Evolutionary conservation across 2,113 vertebrate genomes (phyloP).

Genomic region (Dendrocopos noguchii): DNA sequence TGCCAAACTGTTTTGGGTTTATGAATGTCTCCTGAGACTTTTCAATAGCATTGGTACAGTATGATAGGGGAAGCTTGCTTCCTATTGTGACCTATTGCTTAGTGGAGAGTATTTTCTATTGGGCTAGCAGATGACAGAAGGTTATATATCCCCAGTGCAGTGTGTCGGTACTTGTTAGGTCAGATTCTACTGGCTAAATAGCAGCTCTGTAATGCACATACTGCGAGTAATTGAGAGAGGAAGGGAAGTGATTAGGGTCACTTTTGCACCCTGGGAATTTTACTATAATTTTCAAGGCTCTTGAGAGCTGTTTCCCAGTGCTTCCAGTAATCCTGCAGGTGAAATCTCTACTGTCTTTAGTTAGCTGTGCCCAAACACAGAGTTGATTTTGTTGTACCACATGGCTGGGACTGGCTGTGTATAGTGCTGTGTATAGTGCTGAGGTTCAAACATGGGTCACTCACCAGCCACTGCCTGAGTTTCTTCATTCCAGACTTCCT

Average conservation of each 20-base stretch:
- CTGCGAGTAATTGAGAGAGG: not conserved
- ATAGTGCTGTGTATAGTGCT: not conserved
- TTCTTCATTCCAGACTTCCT: not conserved
- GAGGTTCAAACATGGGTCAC: not conserved
- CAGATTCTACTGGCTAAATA: not conserved
- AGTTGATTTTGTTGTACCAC: not conserved
- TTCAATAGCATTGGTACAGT: rapidly evolving
- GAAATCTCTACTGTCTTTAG: not conserved
- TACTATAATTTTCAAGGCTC: not conserved
- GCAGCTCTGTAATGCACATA: not conserved
- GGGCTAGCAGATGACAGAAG: not conserved
- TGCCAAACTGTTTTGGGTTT: not conserved
- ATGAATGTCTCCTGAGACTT: not conserved
- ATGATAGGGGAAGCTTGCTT: not conserved
- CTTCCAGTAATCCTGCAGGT: not conserved
- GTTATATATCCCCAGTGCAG: not conserved
- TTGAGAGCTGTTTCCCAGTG: not conserved
- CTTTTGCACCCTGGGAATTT: not conserved
- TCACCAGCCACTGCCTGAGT: not conserved
- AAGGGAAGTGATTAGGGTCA: not conserved
- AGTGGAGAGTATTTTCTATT: not conserved
- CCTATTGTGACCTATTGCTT: not conserved
- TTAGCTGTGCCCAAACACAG: not conserved
- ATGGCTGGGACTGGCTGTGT: not conserved
- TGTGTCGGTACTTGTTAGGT: not conserved